phyloP scores from a whole-genome alignment of 2,113 vertebrate species.

The Anser brachyrhynchus region DNA sequence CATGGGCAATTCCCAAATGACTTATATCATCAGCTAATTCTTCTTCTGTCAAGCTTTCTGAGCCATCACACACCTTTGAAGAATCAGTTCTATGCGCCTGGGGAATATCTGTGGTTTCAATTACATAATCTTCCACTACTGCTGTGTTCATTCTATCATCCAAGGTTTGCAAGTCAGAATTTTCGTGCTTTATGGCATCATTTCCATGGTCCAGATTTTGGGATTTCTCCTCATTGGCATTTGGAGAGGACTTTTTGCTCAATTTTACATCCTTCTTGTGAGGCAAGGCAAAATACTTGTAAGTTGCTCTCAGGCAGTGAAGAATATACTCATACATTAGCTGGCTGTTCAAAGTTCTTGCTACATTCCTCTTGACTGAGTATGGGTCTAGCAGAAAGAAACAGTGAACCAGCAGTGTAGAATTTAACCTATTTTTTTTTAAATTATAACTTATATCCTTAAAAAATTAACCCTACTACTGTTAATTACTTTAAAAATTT shows the following conservation, averaged over 20 bases:
- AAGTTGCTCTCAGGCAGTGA: conserved; percentile 92
- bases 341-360: conserved; percentile 90
- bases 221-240: neutral
- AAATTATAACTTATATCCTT: neutral
- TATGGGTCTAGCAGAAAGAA: conserved; percentile 85
- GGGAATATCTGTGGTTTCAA: neutral
- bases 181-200: conserved; percentile 26
- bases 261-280: conserved; percentile 69
- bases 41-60: conserved; percentile 49
- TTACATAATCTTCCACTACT: neutral
- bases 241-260: conserved; percentile 29
- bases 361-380: conserved; percentile 91
- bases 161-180: neutral
- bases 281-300: conserved; percentile 92
- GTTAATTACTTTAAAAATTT: neutral
- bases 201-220: neutral
- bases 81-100: neutral
- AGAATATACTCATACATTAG: conserved; percentile 89
- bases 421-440: neutral
- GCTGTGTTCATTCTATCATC: neutral
- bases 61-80: conserved; percentile 34
- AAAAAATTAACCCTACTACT: neutral
- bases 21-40: conserved; percentile 24
- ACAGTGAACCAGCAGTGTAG: neutral
- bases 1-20: conserved; percentile 23